phyloP scores from a whole-genome alignment of 2,797 vertebrate genomes.

The Otolemur crassicaudatus region DNA sequence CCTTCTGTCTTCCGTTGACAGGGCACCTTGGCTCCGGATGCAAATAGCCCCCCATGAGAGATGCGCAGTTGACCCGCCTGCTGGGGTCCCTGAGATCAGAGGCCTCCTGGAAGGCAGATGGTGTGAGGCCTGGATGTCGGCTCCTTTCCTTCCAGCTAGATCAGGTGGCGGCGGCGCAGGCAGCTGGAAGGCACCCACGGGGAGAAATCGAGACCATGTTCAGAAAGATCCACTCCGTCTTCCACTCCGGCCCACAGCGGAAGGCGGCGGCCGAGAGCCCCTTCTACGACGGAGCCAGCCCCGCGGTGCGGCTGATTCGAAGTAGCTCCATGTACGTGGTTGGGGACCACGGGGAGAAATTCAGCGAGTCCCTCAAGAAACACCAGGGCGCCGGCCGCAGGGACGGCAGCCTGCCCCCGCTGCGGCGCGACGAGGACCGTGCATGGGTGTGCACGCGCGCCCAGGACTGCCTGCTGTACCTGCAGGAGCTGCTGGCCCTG shows the following conservation, averaged over 20 bases:
- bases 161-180: slow-evolving; percentile 62
- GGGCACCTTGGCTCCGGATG: background rate
- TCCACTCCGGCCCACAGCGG: slow-evolving; percentile 90
- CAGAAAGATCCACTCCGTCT: slow-evolving; percentile 94
- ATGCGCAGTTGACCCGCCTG: background rate
- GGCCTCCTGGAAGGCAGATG: slow-evolving; percentile 6
- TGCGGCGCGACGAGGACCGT: slow-evolving; percentile 93
- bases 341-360: slow-evolving; percentile 87
- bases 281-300: slow-evolving; percentile 88
- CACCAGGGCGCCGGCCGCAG: slow-evolving; percentile 93
- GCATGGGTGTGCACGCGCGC: slow-evolving; percentile 95
- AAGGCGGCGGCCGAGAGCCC: slow-evolving; percentile 84
- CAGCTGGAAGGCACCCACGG: slow-evolving; percentile 59
- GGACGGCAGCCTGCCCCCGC: slow-evolving; percentile 89
- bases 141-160: slow-evolving; percentile 43
- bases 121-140: background rate
- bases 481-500: slow-evolving; percentile 95
- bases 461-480: slow-evolving; percentile 95
- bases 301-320: slow-evolving; percentile 92
- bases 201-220: slow-evolving; percentile 89
- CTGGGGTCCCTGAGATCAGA: background rate
- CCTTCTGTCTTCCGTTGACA: background rate
- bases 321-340: slow-evolving; percentile 97
- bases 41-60: background rate
- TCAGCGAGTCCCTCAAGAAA: slow-evolving; percentile 91